Evolutionary conservation across 2,888 invertebrate genomes (phyloP).

Genomic region (Sisyra nigra): DNA sequence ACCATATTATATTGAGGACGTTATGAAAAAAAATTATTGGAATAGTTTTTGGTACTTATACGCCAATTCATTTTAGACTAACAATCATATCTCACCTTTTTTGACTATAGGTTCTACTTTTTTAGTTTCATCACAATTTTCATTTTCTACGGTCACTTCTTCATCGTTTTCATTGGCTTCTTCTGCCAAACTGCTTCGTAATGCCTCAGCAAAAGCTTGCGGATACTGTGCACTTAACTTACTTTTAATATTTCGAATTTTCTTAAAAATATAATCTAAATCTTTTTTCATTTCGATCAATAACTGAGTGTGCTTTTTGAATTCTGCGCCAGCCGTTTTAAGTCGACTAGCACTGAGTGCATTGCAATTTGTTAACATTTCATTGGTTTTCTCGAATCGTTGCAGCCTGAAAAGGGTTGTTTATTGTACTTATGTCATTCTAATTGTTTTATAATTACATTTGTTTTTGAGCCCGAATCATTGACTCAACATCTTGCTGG

Average conservation of each 20-base stretch:
- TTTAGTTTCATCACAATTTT: conserved; percentile 14
- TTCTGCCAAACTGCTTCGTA: conserved; percentile 20
- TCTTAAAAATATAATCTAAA: conserved; percentile 83
- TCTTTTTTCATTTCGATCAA: conserved; percentile 88
- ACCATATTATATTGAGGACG: too few species aligned
- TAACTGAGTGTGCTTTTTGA: conserved; percentile 76
- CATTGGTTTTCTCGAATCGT: conserved; percentile 96
- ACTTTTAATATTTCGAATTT: conserved; percentile 68
- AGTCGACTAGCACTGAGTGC: conserved; percentile 78
- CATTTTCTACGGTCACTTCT: conserved; percentile 24
- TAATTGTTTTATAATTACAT: conserved; percentile 43
- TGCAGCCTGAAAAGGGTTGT: conserved; percentile 50
- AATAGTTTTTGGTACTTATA: too few species aligned
- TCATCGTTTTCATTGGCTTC: conserved; percentile 15
- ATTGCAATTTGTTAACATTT: conserved; percentile 96
- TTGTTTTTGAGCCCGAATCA: conserved; percentile 82
- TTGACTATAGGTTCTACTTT: not conserved
- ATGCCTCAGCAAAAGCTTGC: conserved; percentile 45
- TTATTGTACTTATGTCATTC: not conserved
- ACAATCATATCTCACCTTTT: not conserved
- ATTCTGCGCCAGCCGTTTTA: conserved; percentile 72
- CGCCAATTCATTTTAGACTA: not conserved
- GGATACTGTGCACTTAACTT: conserved; percentile 57
- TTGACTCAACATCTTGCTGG: conserved; percentile 76
- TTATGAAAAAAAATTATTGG: too few species aligned